Base-by-base conservation (phyloP, 2,797 vertebrate genomes). In the Mormyrus proboscirostris region DNA sequence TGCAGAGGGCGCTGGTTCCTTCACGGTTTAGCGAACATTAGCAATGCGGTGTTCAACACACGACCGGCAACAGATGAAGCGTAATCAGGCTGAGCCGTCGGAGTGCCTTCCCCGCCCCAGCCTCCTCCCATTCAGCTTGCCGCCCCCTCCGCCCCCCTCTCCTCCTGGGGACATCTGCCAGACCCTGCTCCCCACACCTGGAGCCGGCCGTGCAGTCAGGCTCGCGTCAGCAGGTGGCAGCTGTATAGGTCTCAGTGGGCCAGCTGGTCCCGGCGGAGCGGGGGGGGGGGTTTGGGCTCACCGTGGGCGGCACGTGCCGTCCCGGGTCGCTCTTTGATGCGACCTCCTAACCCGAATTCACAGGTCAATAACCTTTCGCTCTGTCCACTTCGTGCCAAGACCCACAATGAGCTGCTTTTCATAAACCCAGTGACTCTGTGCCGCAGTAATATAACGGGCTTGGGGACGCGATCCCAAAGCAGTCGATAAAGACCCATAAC, bases 151-250 rank as follows among this genome's bases (percentile, higher is more conserved):
- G 85, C 90, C 90, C 90, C 88, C 44, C 50, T 91, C 94, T 2
- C 38, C 29, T 12, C 88, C 2, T 8, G n/a, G 86, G 91, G 92
- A 95, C 95, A 96, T 95, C 95, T 95, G 95, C 92, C 0, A 88
- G 88, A 93, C 94, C 93, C 89, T 82, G 90, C 91, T 50, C 90
- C 88, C 89, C 91, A 92, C 93, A 92, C 89, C 90, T 29, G 88
- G 82, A 90, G 89, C 93, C 90, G 91, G 90, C 14, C 73, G 16
- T 38, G 91, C 47, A 10, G 69, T 89, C n/a, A 86, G 90, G 90
- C 92, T 88, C 92, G 62, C 86, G 90, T 89, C 92, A 92, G 92
- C 93, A 93, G 94, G 91, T 93, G 94, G 94, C 94, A 93, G 92
- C 92, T 94, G 94, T 93, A 95, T 93, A 19, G 88, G 50, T 47